Evolutionary conservation across 2,888 invertebrate species (phyloP).

Genomic region (Diadromus collaris): DNA sequence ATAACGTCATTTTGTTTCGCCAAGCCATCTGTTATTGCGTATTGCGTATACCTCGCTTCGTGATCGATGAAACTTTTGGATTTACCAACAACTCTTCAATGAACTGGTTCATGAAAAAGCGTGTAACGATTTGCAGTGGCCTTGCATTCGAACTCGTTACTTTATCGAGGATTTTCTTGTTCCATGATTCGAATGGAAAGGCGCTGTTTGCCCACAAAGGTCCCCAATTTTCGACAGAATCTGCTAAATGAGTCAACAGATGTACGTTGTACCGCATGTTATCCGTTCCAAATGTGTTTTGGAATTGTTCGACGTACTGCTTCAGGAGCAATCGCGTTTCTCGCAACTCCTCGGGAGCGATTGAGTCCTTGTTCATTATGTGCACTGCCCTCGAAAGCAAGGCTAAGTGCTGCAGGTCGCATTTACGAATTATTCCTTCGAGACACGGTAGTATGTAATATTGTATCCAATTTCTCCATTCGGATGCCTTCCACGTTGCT

Average conservation of each 20-base stretch:
- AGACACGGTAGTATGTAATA: constrained; percentile 15
- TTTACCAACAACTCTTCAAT: neutral
- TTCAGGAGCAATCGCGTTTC: neutral
- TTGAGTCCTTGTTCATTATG: constrained; percentile 26
- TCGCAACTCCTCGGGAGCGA: neutral
- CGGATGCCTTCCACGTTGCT: constrained; percentile 45
- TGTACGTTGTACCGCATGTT: constrained; percentile 33
- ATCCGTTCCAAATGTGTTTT: constrained; percentile 10
- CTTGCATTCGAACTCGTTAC: constrained; percentile 27
- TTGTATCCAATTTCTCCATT: constrained; percentile 22
- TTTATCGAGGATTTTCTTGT: constrained; percentile 18
- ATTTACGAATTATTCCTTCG: constrained; percentile 10
- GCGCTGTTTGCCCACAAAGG: constrained; percentile 33
- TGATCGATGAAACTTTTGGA: neutral
- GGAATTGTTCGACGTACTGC: constrained; percentile 5
- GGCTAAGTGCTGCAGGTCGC: constrained; percentile 15
- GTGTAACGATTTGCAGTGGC: constrained; percentile 13
- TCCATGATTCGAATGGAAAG: constrained; percentile 34
- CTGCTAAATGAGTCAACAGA: constrained; percentile 24
- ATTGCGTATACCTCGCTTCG: neutral
- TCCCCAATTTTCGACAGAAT: constrained; percentile 38
- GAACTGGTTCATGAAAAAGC: neutral
- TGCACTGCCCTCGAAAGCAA: constrained; percentile 8
- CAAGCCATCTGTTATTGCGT: neutral
- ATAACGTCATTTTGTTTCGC: neutral